A percentile compares a stretch with the other conserved stretches of the same genome.
phyloP scores from a whole-genome alignment of 1,140 invertebrate genomes.

The Microplitis mediator region DNA sequence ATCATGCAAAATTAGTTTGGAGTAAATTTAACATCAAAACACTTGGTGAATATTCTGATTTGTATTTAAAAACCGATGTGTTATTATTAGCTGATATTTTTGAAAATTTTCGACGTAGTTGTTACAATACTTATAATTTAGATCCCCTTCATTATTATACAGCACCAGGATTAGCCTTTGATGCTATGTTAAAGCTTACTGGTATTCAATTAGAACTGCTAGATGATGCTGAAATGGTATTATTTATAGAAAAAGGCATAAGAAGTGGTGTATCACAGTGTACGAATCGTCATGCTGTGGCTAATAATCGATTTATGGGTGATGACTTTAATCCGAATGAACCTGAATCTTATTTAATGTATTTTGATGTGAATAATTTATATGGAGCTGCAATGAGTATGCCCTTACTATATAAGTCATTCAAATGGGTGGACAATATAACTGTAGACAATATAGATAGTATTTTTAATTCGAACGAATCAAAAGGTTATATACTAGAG shows the following conservation, averaged over 20 bases:
- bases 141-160: conserved; percentile 50
- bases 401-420: conserved; percentile 45
- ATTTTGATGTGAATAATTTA: conserved; percentile 65
- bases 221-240: neutral
- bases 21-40: conserved; percentile 46
- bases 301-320: conserved; percentile 58
- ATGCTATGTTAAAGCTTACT: neutral
- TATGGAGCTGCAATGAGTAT: conserved; percentile 63
- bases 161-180: neutral
- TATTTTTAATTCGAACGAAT: neutral
- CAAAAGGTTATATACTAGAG: neutral
- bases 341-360: conserved; percentile 49
- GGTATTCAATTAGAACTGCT: neutral
- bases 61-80: conserved; percentile 43
- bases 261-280: conserved; percentile 51
- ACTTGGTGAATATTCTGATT: conserved; percentile 54
- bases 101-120: conserved; percentile 55
- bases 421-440: conserved; percentile 51
- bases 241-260: conserved; percentile 51
- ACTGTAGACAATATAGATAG: neutral
- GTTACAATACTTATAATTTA: conserved; percentile 41
- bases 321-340: conserved; percentile 51
- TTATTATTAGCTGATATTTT: conserved; percentile 54
- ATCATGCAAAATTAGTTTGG: conserved; percentile 51
- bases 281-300: conserved; percentile 48